These are phyloP conservation scores for Hemitrygon akajei DNA, from an alignment of 2,797 vertebrate genomes.

Conservation along the genomic window DNA sequence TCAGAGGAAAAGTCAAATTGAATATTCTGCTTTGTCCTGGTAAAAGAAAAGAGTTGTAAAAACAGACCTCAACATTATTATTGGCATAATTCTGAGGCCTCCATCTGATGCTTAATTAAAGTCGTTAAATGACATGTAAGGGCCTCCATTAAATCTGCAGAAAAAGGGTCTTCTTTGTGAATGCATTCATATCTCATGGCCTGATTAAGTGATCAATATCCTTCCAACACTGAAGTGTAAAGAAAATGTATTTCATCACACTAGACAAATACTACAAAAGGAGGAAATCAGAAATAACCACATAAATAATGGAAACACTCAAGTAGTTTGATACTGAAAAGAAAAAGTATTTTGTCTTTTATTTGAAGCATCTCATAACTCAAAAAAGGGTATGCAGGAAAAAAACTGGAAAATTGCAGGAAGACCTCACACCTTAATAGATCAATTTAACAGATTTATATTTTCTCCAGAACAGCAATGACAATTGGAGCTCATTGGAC, in stretches of 20 bases:
- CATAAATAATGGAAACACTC: too few relatives aligned
- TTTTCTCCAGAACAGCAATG: too few relatives aligned
- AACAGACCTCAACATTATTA: neutral
- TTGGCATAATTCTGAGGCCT: neutral
- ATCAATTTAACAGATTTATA: too few relatives aligned
- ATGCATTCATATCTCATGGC: neutral
- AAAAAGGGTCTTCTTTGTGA: neutral
- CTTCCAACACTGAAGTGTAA: neutral
- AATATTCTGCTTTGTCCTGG: neutral
- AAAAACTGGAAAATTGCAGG: too few relatives aligned
- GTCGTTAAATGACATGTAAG: neutral
- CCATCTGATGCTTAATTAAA: neutral
- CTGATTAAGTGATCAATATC: neutral
- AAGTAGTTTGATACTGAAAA: too few relatives aligned
- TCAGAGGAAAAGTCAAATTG: neutral
- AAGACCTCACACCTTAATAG: too few relatives aligned
- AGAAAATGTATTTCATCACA: neutral
- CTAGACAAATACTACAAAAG: too few relatives aligned
- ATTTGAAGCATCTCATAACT: too few relatives aligned
- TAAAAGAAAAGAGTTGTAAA: neutral
- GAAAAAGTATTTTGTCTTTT: too few relatives aligned
- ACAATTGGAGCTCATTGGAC: too few relatives aligned
- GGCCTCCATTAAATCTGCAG: neutral
- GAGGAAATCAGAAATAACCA: too few relatives aligned
- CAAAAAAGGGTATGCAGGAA: too few relatives aligned